A percentile compares a stretch with the other conserved stretches of the same genome.
Evolutionary conservation across 2,797 vertebrate species (phyloP).

Genomic region (Pipistrellus pygmaeus): DNA sequence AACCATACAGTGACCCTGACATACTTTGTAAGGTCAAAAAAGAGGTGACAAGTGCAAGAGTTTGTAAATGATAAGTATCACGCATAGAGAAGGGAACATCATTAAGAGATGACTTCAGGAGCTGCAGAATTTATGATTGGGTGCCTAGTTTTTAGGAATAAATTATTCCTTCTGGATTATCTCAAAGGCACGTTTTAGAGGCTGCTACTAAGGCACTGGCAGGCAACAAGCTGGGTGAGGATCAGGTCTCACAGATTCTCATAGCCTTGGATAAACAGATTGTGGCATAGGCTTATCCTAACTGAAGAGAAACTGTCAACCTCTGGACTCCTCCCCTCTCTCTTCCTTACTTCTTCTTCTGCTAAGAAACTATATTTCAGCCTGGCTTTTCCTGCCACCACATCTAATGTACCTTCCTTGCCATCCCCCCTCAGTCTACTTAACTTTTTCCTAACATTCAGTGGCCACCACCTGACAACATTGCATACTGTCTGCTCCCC

Average conservation of each 20-base stretch:
- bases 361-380: neutral
- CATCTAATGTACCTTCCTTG: neutral
- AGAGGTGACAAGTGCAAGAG: neutral
- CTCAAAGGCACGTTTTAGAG: neutral
- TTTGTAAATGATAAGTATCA: neutral
- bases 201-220: neutral
- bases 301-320: neutral
- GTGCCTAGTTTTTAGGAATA: neutral
- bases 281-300: neutral
- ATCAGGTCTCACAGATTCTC: neutral
- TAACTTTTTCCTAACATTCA: neutral
- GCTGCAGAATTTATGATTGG: neutral
- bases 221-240: neutral
- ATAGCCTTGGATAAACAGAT: neutral
- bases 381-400: neutral
- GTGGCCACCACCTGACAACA: neutral
- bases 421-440: fast-evolving
- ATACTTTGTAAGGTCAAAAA: neutral
- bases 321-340: neutral
- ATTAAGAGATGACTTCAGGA: neutral
- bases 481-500: neutral
- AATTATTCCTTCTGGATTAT: slow-evolving; percentile 34
- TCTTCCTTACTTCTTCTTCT: neutral
- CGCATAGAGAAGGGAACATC: neutral
- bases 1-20: neutral